Evolutionary conservation across 2,888 invertebrate genomes (phyloP).

Genomic region (Lycaena phlaeas): DNA sequence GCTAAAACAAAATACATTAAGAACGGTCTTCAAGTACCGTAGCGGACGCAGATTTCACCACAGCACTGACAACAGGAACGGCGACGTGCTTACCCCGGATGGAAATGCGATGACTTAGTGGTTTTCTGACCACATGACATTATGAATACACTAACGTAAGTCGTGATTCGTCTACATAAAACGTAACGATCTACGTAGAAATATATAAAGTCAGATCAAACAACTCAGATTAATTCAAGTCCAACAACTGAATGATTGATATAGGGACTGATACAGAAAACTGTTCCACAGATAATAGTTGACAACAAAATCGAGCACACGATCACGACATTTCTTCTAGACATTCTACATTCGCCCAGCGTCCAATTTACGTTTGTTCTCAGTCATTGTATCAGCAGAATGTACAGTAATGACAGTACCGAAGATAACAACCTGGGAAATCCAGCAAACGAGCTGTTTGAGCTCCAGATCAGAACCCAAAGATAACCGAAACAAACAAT

Average conservation of each 20-base stretch:
- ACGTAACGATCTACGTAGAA: no score
- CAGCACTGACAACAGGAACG: constrained; percentile 22
- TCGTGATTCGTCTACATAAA: no score
- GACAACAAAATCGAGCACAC: no score
- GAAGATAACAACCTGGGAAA: constrained; percentile 63
- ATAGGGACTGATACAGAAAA: no score
- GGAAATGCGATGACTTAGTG: no score
- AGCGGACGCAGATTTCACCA: constrained; percentile 59
- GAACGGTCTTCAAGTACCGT: constrained; percentile 49
- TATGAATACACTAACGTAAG: no score
- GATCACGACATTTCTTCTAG: neutral
- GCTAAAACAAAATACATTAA: constrained; percentile 59
- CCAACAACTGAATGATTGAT: no score
- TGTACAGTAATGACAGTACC: constrained; percentile 58
- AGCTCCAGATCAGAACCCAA: constrained; percentile 48
- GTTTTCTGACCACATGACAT: no score
- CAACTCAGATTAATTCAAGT: no score
- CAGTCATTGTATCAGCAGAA: constrained; percentile 37
- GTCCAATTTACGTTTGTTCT: constrained; percentile 5
- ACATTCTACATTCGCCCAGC: neutral
- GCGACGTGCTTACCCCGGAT: no score
- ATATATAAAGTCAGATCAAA: no score
- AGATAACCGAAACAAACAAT: constrained; percentile 64
- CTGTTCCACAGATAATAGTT: no score
- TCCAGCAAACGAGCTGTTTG: constrained; percentile 46